Conservation (phyloP, 1,140 invertebrate species). For the Yoshiicerus persimilis region DNA sequence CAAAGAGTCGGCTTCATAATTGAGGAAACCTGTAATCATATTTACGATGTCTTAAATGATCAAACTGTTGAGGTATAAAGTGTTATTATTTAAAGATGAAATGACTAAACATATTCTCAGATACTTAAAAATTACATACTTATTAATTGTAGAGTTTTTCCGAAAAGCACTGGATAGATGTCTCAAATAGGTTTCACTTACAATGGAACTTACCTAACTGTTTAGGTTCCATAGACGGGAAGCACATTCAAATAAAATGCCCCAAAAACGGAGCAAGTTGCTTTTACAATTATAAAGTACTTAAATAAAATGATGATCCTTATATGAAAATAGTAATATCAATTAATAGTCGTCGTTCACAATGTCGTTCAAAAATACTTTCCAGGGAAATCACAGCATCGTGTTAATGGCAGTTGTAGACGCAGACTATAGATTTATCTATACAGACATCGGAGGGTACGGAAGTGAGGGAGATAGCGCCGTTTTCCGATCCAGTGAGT, state of each 20-base stretch:
- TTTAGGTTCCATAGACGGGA: conserved; percentile 53
- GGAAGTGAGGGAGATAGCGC: conserved; percentile 47
- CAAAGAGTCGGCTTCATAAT: not conserved
- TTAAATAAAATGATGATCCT: not conserved
- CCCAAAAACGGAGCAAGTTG: conserved; percentile 51
- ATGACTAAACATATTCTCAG: too few species aligned
- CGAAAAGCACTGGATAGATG: conserved; percentile 50
- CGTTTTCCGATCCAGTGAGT: not conserved
- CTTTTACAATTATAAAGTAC: conserved; percentile 57
- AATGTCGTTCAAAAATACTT: too few species aligned
- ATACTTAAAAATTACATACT: too few species aligned
- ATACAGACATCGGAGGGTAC: conserved; percentile 50
- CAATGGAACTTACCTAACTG: conserved; percentile 52
- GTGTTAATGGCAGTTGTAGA: conserved; percentile 51
- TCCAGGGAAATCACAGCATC: conserved; percentile 38
- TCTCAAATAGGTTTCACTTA: conserved; percentile 50
- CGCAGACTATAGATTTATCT: conserved; percentile 50
- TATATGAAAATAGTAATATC: too few species aligned
- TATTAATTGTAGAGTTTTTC: too few species aligned
- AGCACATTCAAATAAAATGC: conserved; percentile 50
- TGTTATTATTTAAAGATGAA: too few species aligned
- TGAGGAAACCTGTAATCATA: not conserved
- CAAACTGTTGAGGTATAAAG: conserved; percentile 7
- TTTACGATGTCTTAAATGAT: not conserved
- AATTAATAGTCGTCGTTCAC: too few species aligned